A percentile compares a stretch with the other conserved stretches of the same genome.
These are phyloP conservation scores for Pseudanteris insignis DNA, from an alignment of 2,888 invertebrate genomes.

Conservation along the genomic window DNA sequence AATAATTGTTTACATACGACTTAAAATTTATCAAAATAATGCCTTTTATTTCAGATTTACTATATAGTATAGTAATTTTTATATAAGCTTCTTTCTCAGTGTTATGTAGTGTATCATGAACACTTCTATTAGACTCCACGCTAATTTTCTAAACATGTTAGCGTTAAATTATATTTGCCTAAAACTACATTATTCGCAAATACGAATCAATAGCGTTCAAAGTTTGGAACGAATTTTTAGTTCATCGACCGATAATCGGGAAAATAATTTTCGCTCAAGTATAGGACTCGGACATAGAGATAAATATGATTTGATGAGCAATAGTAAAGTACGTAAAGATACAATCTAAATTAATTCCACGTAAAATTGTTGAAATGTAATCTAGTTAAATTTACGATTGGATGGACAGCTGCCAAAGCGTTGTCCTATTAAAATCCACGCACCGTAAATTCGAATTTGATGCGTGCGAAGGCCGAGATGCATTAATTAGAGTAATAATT, in stretches of 20 bases:
- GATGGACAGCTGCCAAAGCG: slow-evolving; percentile 38
- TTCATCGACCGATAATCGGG: not conserved
- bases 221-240: not conserved
- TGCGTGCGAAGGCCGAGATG: slow-evolving; percentile 17
- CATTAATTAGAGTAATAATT: slow-evolving; percentile 33
- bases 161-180: too few relatives aligned
- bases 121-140: too few relatives aligned
- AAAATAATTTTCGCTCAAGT: not conserved
- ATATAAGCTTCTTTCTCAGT: too few relatives aligned
- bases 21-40: too few relatives aligned
- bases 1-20: too few relatives aligned
- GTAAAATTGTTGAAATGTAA: slow-evolving; percentile 41
- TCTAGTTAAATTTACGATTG: slow-evolving; percentile 41
- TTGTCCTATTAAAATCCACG: slow-evolving; percentile 35
- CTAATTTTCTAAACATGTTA: too few relatives aligned
- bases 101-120: too few relatives aligned
- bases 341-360: slow-evolving; percentile 38
- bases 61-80: too few relatives aligned
- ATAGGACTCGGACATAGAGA: not conserved
- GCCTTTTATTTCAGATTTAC: too few relatives aligned
- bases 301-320: slow-evolving; percentile 5
- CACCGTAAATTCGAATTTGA: slow-evolving; percentile 25
- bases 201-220: too few relatives aligned
- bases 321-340: slow-evolving; percentile 29
- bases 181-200: too few relatives aligned